Conservation (phyloP, 2,113 vertebrate species). For the Ia io region DNA sequence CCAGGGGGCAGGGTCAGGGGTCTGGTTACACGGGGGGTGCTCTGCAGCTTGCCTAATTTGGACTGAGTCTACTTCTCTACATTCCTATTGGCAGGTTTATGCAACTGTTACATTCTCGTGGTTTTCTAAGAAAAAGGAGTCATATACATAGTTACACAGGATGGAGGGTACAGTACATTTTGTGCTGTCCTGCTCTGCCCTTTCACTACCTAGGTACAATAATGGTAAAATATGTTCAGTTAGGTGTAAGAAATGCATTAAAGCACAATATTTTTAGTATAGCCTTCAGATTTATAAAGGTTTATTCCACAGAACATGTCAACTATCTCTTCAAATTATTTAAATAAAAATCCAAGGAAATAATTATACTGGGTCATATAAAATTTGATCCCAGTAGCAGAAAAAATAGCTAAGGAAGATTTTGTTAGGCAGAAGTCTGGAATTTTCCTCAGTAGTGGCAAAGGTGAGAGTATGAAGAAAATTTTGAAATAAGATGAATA, state of each 20-base stretch:
- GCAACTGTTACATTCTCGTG: too few species aligned
- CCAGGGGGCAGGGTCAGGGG: too few species aligned
- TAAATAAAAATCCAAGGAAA: background rate
- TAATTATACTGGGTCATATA: background rate
- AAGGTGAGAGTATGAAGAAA: background rate
- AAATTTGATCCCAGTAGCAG: background rate
- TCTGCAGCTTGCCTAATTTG: too few species aligned
- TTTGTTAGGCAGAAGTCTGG: background rate
- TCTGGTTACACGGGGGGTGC: too few species aligned
- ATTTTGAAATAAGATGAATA: background rate
- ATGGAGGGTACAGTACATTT: too few species aligned
- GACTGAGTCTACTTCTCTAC: too few species aligned
- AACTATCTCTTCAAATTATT: background rate
- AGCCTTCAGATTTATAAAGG: background rate
- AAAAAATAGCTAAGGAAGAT: background rate
- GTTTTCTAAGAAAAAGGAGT: too few species aligned
- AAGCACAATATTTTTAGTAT: slow-evolving; percentile 20
- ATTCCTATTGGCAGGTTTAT: too few species aligned
- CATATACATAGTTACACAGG: too few species aligned
- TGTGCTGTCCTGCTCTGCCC: too few species aligned
- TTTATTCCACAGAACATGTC: background rate
- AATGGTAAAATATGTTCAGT: slow-evolving; percentile 29
- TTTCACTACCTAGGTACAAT: background rate
- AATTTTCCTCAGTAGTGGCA: background rate
- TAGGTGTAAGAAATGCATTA: slow-evolving; percentile 8